Evolutionary conservation across 2,797 vertebrate species (phyloP), one percentile per base, ranked within the genome.

Genomic region (Orientallactaga sibirica): DNA sequence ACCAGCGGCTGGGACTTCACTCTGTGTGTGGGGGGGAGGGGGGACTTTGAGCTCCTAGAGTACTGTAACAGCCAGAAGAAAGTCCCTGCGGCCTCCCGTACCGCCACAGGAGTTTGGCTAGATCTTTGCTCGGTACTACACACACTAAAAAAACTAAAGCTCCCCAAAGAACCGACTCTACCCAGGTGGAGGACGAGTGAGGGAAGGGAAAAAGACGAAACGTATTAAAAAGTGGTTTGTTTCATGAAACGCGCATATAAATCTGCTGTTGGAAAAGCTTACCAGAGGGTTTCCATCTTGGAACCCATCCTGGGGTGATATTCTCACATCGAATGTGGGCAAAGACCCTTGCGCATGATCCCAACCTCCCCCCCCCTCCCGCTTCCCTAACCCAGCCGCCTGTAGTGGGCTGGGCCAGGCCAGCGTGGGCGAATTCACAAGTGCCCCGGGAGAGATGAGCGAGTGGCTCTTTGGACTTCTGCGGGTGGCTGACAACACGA

Each of bases 401-500:
- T 27, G 91, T 71, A 78, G 37, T 3, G 14, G 37, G 92, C 82
- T 58, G 37, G 73, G 74, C 78, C 76, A 64, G 76, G 9, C 76
- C 6, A 71, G 94, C 64, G 67, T 70, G 94, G 95, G 97, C 92
- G 91, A 95, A 94, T 84, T 86, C 90, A 61, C 96, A 70, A 62
- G 84, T 52, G 94, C 95, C 94, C 85, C 55, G 24, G 92, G 94
- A 96, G 95, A 97, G 97, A 96, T 92, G 89, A 97, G 94, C 82
- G 16, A 93, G 90, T 25, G 96, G 86, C 77, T 95, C 96, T 87
- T 83, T 92, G 66, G 93, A 82, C 95, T 96, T 58, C 71, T 94
- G 96, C 89, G 78, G 92, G 96, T 95, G 66, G 94, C 96, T 96
- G 97, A 97, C 98, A 94, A 96, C 93, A 75, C 93, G 52, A 98